Conservation (phyloP, 2,888 invertebrate genomes). For the Ochlodes sylvanus region DNA sequence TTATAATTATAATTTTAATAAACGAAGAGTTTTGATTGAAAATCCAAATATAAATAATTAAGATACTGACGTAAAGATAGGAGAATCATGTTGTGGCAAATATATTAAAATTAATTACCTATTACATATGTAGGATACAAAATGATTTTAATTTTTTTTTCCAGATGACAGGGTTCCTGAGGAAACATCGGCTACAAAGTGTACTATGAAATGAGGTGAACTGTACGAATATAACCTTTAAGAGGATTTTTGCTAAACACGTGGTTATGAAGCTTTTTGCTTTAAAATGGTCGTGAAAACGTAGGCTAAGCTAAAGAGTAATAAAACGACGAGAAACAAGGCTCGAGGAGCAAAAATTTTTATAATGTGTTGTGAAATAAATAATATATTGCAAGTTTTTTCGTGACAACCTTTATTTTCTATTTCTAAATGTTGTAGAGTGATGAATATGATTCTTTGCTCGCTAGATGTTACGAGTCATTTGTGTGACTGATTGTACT, state of each 20-base stretch:
- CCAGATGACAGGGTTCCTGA: constrained; percentile 82
- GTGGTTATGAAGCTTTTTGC: constrained; percentile 54
- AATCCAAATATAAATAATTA: too few species aligned
- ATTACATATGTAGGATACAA: not conserved
- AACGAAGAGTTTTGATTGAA: too few species aligned
- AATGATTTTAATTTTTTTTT: constrained; percentile 50
- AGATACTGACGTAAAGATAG: too few species aligned
- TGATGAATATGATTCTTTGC: constrained; percentile 37
- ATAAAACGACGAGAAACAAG: constrained; percentile 45
- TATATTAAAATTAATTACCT: too few species aligned
- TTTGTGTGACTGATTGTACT: constrained; percentile 6
- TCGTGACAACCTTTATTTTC: constrained; percentile 64
- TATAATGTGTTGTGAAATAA: constrained; percentile 81
- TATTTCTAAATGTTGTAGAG: constrained; percentile 43
- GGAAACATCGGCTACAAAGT: constrained; percentile 74
- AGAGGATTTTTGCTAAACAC: constrained; percentile 63
- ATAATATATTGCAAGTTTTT: constrained; percentile 58
- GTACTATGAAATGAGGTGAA: constrained; percentile 73
- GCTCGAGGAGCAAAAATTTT: constrained; percentile 66
- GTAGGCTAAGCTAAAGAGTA: constrained; percentile 42
- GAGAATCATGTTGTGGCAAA: too few species aligned
- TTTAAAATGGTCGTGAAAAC: constrained; percentile 49
- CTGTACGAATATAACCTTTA: constrained; percentile 53
- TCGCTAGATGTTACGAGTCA: constrained; percentile 20
- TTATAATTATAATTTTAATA: too few species aligned